Base-by-base conservation (phyloP, 2,797 vertebrate species). In the Betta splendens region DNA sequence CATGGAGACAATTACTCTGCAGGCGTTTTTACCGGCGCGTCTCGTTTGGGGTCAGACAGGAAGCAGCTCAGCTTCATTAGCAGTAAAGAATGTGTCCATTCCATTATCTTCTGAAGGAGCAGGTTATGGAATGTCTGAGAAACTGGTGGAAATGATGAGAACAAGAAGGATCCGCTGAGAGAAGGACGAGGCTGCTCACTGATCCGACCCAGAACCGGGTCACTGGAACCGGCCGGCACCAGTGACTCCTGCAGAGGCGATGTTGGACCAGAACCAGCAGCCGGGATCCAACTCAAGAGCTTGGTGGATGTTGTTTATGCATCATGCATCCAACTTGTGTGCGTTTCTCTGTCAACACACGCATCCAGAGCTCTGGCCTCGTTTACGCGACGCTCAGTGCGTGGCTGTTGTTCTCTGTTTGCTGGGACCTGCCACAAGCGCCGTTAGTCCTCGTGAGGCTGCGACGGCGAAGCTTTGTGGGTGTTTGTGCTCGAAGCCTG, bases 401-500 rank as follows among this genome's bases (percentile, higher is more conserved):
- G 38, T 9, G 4, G 28, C 2, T 37, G 40, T 22, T 22, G 52
- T 10, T 23, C 12, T 56, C 18, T 31, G 23, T 45, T 54, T 46
- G 48, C 53, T 49, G 38, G 18, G 6, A 50, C 23, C 21, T 22
- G 74, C 65, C 75, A 70, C 64, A 8, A 69, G 80, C 69, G 5
- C 6, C 2, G 37, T 58, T 48, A 47, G 51, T 72, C 60, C 76
- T 75, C 58, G 57, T 54, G 64, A 35, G 40, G 12, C 39, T 7
- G 17, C 12, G 58, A 52, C 28, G 65, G 54, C 16, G 64, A 13
- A 52, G 16, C 7, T n/a, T n/a, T n/a, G n/a, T n/a, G n/a, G n/a
- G 54, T 77, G 76, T 77, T 79, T 31, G 66, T 5, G 54, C 64
- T 82, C 7, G 7, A 46, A 69, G 67, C 64, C 5, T 25, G 65